These are phyloP conservation scores for Taxidea taxus DNA, from an alignment of 2,113 vertebrate genomes.

Conservation along the genomic window DNA sequence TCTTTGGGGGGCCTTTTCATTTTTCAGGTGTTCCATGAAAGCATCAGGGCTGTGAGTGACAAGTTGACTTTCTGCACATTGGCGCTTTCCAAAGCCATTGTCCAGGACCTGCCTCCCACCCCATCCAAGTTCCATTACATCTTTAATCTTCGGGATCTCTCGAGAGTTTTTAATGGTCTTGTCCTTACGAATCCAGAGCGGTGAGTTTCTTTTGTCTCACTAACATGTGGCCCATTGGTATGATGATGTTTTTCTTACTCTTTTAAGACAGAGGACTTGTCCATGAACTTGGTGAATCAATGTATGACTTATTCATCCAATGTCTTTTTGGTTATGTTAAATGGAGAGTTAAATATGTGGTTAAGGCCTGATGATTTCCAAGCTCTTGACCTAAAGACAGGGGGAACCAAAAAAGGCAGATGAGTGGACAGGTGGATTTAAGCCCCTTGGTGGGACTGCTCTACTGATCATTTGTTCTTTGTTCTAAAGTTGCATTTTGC, in stretches of 20 bases:
- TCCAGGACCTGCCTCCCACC: conserved; percentile 93
- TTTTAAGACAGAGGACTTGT: background rate
- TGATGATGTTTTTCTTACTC: background rate
- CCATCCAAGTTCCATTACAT: conserved; percentile 99
- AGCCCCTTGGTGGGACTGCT: accelerated
- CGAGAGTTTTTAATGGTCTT: conserved; percentile 92
- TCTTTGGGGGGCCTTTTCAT: background rate
- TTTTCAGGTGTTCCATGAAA: conserved; percentile 87
- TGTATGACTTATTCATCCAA: accelerated
- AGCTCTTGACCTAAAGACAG: background rate
- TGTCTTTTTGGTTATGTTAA: background rate
- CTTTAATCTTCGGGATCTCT: conserved; percentile 96
- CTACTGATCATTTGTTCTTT: accelerated
- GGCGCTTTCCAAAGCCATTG: conserved; percentile 89
- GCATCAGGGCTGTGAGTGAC: conserved; percentile 84
- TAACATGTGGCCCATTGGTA: background rate
- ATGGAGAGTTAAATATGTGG: background rate
- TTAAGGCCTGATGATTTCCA: background rate
- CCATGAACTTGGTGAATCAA: accelerated
- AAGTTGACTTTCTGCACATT: conserved; percentile 91
- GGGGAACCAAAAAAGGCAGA: background rate
- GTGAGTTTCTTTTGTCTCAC: conserved; percentile 75
- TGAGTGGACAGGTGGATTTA: background rate
- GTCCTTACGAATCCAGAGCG: conserved; percentile 89
- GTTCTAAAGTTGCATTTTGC: background rate